phyloP scores from a whole-genome alignment of 2,888 invertebrate species.

The Diarsia mendica region DNA sequence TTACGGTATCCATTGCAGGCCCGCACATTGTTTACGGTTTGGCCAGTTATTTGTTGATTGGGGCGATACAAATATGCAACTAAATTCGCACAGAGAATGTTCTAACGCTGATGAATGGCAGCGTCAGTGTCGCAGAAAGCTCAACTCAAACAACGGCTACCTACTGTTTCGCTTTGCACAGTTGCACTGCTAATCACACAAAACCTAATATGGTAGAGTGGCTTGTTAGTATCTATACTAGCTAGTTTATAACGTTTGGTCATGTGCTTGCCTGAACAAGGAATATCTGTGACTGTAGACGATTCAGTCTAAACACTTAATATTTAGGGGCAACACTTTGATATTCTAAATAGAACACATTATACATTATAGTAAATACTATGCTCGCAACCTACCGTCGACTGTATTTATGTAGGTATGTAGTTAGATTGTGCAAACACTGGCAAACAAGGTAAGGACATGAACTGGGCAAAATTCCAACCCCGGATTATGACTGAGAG shows the following conservation, averaged over 20 bases:
- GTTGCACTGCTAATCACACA: slow-evolving; percentile 34
- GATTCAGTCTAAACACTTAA: too few relatives aligned
- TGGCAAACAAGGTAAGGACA: slow-evolving; percentile 23
- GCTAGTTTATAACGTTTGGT: not conserved
- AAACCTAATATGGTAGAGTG: slow-evolving; percentile 20
- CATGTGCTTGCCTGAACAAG: not conserved
- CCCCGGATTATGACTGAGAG: slow-evolving; percentile 35
- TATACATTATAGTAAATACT: not conserved
- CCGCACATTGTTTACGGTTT: slow-evolving; percentile 46
- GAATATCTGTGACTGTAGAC: not conserved
- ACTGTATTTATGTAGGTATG: not conserved
- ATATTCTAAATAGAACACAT: not conserved
- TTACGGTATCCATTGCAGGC: slow-evolving; percentile 32
- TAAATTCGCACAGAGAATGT: slow-evolving; percentile 22
- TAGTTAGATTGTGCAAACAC: not conserved
- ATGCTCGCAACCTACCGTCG: not conserved
- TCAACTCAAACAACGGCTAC: slow-evolving; percentile 9
- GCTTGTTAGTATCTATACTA: not conserved
- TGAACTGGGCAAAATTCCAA: slow-evolving; percentile 45
- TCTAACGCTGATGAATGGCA: slow-evolving; percentile 26
- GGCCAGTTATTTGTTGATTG: slow-evolving; percentile 58
- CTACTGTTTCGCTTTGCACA: slow-evolving; percentile 16
- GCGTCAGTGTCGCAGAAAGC: slow-evolving; percentile 17
- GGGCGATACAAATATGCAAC: slow-evolving; percentile 32
- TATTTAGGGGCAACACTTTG: too few relatives aligned